These are phyloP conservation scores for Pipa parva DNA, from an alignment of 2,113 vertebrate genomes.

Conservation along the genomic window DNA sequence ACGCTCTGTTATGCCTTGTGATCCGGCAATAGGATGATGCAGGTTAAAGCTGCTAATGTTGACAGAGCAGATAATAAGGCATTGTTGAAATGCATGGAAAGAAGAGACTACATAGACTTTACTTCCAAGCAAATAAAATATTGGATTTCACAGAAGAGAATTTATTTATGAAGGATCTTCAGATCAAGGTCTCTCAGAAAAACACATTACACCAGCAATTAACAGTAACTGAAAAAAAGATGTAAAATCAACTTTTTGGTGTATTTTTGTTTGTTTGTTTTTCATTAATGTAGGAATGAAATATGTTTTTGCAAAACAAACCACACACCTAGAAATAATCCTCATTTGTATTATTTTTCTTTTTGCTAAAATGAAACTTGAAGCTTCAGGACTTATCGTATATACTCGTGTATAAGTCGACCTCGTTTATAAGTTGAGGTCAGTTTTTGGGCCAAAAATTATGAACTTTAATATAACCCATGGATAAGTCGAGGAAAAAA, in stretches of 20 bases:
- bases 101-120: conserved; percentile 8
- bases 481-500: no score
- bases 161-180: background rate
- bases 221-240: background rate
- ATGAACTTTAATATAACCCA: no score
- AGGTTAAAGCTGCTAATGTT: conserved; percentile 25
- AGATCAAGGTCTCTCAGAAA: background rate
- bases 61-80: conserved; percentile 24
- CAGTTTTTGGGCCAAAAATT: no score
- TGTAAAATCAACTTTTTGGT: background rate
- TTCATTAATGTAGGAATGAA: no score
- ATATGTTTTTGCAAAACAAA: no score
- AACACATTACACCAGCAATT: background rate
- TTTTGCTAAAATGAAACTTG: no score
- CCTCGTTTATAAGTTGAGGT: no score
- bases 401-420: no score
- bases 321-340: no score
- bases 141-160: conserved; percentile 1
- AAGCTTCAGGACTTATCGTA: no score
- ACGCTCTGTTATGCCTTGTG: conserved; percentile 7
- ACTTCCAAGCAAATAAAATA: conserved; percentile 15
- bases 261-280: no score
- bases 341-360: no score
- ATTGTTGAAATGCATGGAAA: conserved; percentile 29
- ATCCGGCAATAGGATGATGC: conserved; percentile 13